Evolutionary conservation across 2,888 invertebrate species (phyloP), one percentile per base, ranked within the genome.

Genomic region (Hipparchia semele): DNA sequence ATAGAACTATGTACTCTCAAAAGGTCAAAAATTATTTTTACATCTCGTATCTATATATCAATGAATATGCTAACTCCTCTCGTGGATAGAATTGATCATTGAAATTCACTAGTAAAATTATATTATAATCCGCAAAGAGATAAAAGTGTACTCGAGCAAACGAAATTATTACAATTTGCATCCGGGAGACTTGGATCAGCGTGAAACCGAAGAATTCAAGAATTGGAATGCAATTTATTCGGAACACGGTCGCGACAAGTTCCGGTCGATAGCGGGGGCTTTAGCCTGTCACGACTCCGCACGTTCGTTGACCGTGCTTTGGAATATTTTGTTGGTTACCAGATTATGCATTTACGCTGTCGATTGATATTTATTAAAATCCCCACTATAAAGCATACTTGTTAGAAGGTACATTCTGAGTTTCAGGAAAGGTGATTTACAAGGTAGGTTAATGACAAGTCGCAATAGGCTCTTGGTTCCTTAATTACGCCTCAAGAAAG

Each of bases 201-300:
- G 71, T 70, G 70, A 72, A 75, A 75, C 74, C 74, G 74, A 60
- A 65, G 74, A 73, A 67, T 73, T 67, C 72, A 75, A 70, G 69
- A 71, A 74, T 76, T 71, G 60, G 68, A 78, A 74, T 76, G 72
- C 74, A 74, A 75, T 77, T 77, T 75, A 66, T 70, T 74, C 70
- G 68, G 68, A 39, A 69, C 68, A 61, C 61, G 68, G 51, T 46
- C 67, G 66, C 75, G 75, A 70, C 59, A 59, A 62, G 71, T 68
- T 68, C 71, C 62, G 71, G 49, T 72, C 67, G 71, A 68, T 72
- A 67, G 54, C 54, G 64, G 61, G 51, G 46, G 67, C 54, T 72
- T 67, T 51, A 60, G 12, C 33, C 53, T 69, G 39, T 60, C 39
- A 23, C 5, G 49, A 51, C 58, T 59, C 33, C 49, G 60, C 13